These are phyloP conservation scores for Melanocharis versteri DNA, from an alignment of 2,113 vertebrate species.

Conservation along the genomic window DNA sequence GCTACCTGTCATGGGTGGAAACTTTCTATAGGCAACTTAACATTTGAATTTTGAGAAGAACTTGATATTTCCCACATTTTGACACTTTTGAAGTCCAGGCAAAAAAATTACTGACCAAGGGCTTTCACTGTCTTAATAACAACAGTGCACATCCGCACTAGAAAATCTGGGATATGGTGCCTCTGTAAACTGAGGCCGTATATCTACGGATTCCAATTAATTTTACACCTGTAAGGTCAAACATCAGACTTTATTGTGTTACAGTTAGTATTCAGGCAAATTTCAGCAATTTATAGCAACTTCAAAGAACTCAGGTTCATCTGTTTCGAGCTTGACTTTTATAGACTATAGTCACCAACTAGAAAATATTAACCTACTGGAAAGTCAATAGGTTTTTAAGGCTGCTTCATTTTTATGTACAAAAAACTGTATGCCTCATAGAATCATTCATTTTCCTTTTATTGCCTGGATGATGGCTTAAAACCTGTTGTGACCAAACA, in stretches of 20 bases:
- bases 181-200: neutral
- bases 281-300: constrained; percentile 26
- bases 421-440: neutral
- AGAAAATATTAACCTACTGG: constrained; percentile 51
- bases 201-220: neutral
- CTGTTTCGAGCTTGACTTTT: constrained; percentile 41
- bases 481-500: constrained; percentile 35
- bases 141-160: neutral
- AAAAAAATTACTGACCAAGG: neutral
- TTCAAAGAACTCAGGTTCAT: neutral
- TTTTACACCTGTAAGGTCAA: neutral
- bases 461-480: constrained; percentile 11
- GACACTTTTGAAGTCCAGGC: neutral
- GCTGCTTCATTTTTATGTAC: constrained; percentile 52
- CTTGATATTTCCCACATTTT: neutral
- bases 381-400: constrained; percentile 53
- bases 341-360: neutral
- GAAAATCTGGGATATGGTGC: neutral
- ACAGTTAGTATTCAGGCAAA: neutral
- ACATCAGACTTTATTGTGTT: neutral
- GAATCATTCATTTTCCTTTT: constrained; percentile 37
- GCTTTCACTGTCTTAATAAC: neutral
- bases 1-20: rapidly evolving
- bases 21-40: neutral
- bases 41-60: neutral